These are phyloP conservation scores for Dinoponera quadriceps DNA, from an alignment of 1,140 invertebrate species.

Conservation along the genomic window DNA sequence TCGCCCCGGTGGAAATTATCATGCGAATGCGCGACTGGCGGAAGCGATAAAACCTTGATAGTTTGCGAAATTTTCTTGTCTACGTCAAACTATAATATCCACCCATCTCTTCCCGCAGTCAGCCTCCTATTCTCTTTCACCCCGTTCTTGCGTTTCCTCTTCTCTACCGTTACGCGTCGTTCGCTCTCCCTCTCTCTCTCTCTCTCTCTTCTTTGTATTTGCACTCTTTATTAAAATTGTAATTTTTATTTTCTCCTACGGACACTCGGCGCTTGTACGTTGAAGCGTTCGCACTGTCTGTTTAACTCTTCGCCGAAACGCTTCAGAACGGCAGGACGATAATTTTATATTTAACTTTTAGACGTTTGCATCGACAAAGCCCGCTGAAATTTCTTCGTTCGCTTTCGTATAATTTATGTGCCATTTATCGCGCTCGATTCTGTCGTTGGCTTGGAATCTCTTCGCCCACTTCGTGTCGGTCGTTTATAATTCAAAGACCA, in stretches of 20 bases:
- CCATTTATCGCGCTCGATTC: neutral
- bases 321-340: slow-evolving; percentile 8
- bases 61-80: slow-evolving; percentile 51
- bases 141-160: neutral
- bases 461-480: neutral
- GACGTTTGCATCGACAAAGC: neutral
- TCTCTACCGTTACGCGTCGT: neutral
- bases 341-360: slow-evolving; percentile 40
- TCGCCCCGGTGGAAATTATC: slow-evolving; percentile 53
- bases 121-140: neutral
- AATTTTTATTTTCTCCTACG: slow-evolving; percentile 32
- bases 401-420: slow-evolving; percentile 21
- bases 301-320: slow-evolving; percentile 30
- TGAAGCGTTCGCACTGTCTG: neutral
- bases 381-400: slow-evolving; percentile 10
- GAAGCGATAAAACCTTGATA: slow-evolving; percentile 51
- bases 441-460: neutral
- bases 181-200: too few species aligned
- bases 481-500: neutral
- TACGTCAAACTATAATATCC: slow-evolving; percentile 51
- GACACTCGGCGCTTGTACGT: slow-evolving; percentile 13
- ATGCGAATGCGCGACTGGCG: slow-evolving; percentile 52
- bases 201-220: slow-evolving; percentile 3
- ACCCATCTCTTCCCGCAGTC: slow-evolving; percentile 17
- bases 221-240: slow-evolving; percentile 53